Conservation (phyloP, 2,888 invertebrate species). For the Bhutanitis thaidina region DNA sequence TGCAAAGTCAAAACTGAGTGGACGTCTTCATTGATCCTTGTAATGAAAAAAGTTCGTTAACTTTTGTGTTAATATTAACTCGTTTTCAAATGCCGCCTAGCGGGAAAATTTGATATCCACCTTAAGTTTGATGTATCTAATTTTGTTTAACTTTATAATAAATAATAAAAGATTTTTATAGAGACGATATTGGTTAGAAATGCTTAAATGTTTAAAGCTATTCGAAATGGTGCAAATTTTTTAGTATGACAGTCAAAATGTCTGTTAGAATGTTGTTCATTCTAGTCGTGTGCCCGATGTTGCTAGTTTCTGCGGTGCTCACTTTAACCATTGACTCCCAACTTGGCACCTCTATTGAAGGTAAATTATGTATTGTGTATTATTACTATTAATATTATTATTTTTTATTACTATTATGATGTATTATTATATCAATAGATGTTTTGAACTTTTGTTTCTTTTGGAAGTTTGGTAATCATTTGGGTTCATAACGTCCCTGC, state of each 20-base stretch:
- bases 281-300: conserved; percentile 58
- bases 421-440: too few relatives aligned
- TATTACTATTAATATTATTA: too few relatives aligned
- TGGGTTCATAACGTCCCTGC: too few relatives aligned
- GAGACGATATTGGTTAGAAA: neutral
- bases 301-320: conserved; percentile 58
- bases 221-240: conserved; percentile 14
- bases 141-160: conserved; percentile 19
- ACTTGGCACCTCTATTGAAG: conserved; percentile 70
- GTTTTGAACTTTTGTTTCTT: too few relatives aligned
- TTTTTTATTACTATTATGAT: too few relatives aligned
- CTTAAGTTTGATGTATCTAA: too few relatives aligned
- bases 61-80: conserved; percentile 10
- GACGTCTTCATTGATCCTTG: conserved; percentile 50
- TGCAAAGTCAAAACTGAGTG: conserved; percentile 55
- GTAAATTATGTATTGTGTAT: conserved; percentile 36
- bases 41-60: conserved; percentile 34
- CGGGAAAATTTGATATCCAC: conserved; percentile 23
- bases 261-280: conserved; percentile 57
- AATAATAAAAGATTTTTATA: neutral
- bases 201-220: conserved; percentile 11
- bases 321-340: conserved; percentile 69
- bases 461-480: too few relatives aligned
- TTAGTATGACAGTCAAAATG: conserved; percentile 29
- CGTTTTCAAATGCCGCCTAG: conserved; percentile 19